Base-by-base conservation (phyloP, 2,888 invertebrate genomes). In the Stenodema calcarata region DNA sequence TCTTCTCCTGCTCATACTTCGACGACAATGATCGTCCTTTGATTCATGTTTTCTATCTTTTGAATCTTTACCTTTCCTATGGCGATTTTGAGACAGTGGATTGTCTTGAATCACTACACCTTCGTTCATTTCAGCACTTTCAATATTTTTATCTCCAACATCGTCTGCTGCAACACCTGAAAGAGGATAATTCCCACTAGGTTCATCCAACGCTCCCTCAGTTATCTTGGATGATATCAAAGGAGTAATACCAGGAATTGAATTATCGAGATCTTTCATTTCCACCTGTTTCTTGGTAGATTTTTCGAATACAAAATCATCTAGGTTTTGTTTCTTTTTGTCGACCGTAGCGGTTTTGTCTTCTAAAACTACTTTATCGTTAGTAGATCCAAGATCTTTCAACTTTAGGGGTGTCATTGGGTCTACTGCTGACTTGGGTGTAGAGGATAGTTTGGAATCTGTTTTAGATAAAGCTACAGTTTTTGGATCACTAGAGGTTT, bases 1-100 rank as follows among this genome's bases (percentile, higher is more conserved):
- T 27, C 86, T 50, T 42, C 88, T 88, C 50, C 83, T 80, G 82
- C 87, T 87, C 35, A 81, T 85, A 75, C 83, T 86, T 79, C 88
- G 88, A 27, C 73, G 80, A 16, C 83, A 75, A 12, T 87, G 87
- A 73, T 84, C 88, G n/a, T 78, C 44, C 41, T 69, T 80, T 2
- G 35, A 35, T n/a, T 50, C 50, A 87, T 87, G 42, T 87, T 89
- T 84, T 87, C 84, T 42, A 86, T 87, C 35, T 80, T 35, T 28
- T 86, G 79, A 16, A 84, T 87, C 81, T 80, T 86, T 27, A 62
- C 50, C 35, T 85, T 86, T 47, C 76, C 62, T 86, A 79, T 35
- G 86, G 28, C 54, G 80, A 3, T 50, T n/a, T 12, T 79, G 42
- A 23, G 62, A 23, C 18, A 62, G 23, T 4, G 23, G 23, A 35